Base-by-base conservation (phyloP, 2,888 invertebrate genomes). In the Dynastes grantii region DNA sequence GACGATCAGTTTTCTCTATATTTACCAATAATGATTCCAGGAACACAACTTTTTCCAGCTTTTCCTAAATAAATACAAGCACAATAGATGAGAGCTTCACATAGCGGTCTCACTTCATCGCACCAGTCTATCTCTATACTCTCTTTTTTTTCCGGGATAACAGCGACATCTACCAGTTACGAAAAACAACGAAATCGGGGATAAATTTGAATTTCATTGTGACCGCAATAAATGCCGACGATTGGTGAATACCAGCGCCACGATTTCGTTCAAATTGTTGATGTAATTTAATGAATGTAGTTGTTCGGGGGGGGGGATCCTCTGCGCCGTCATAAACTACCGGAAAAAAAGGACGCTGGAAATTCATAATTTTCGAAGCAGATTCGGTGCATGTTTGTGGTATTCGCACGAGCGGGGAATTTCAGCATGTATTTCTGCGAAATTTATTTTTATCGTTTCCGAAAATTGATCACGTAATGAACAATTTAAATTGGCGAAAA, bases 121-220 rank as follows among this genome's bases (percentile, higher is more conserved):
- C 53, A 16, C 53, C 16, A 53, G 3, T 22, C 22, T 22, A 22
- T 22, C 22, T 22, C 22, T 22, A 22, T 22, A 22, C 53, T 53
- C 51, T 16, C 27, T 37, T 16, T 27, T 68, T 49, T 49, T 1
- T 27, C 45, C 9, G 22, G 22, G 22, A 68, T n/a, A 37, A n/a
- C 40, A 11, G 8, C 64, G 65, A 67, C 65, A 45, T 22, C 65
- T 13, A 22, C 6, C 45, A 45, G 22, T 6, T 67, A 67, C 45
- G 37, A 37, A 64, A 9, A 64, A 8, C 22, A 40, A 64, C 40
- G 11, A 16, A 64, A 32, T 64, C 37, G n/a, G 32, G 64, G 37
- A 64, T 64, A 37, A 64, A 64, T 64, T 64, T 16, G 64, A 32
- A 64, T 64, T 64, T 64, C 37, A 40, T 64, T 64, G 64, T 37